Base-by-base conservation (phyloP, 2,888 invertebrate species). In the Drosophila fungiperda region DNA sequence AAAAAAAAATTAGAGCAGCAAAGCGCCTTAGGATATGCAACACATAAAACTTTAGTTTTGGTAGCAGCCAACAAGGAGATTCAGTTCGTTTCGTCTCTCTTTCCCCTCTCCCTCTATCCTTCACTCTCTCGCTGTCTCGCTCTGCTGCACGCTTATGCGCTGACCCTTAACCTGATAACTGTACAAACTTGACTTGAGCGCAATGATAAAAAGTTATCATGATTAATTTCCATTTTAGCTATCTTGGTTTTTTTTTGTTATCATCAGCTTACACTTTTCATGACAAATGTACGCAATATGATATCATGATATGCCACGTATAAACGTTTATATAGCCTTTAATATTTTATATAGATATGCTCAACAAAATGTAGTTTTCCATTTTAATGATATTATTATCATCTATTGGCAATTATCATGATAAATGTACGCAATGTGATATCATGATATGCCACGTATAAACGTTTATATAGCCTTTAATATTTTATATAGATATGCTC, bases 21-120 rank as follows among this genome's bases (percentile, higher is more conserved):
- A 76, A 87, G 76, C 86, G 89, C 86, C 86, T 80, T 55, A 67
- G 82, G 89, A 73, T 84, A 80, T 84, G 82, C 86, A 89, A 87
- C 87, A 87, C 84, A 86, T 78, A 88, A 82, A 83, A 84, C 76
- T 83, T 87, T 62, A 55, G 58, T 68, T 62, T 42, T 35, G 65
- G 50, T 54, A 48, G 52, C 67, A 64, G 50, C 65, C 52, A 62
- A 55, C 69, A 68, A 54, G 48, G 48, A 49, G 15, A 33, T 20
- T 23, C 40, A 68, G 35, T 59, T 53, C 29, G 20, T 40, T 36
- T 26, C 52, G 45, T 26, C 57, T 26, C 45, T 45, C 7, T 20
- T 20, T 45, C 5, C 23, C 23, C 29, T 26, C 29, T 12, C 20
- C 1, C 12, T 8, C 40, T 8, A 8, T 3, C 40, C 4, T 9